These are phyloP conservation scores for Drosophila quinaria DNA, from an alignment of 2,888 invertebrate species.

Conservation along the genomic window DNA sequence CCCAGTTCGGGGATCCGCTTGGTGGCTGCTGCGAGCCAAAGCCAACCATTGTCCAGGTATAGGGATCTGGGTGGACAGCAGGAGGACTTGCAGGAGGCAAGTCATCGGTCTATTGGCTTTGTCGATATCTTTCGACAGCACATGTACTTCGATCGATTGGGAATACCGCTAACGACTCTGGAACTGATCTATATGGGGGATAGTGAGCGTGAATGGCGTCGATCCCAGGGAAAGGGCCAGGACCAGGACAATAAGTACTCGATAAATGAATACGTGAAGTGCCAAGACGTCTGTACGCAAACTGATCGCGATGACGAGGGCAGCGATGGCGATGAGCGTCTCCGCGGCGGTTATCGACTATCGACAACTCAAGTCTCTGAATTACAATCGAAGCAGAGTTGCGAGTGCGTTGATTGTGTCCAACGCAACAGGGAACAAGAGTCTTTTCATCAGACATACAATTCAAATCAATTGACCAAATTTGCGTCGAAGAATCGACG, in stretches of 20 bases:
- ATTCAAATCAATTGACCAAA: not conserved
- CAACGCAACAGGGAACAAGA: not conserved
- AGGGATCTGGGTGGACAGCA: not conserved
- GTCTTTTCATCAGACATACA: not conserved
- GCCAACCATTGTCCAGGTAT: not conserved
- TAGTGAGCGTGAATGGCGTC: not conserved
- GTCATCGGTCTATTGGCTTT: constrained; percentile 22
- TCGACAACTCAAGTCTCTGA: not conserved
- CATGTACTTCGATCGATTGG: constrained; percentile 36
- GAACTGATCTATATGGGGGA: constrained; percentile 42
- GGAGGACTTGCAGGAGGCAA: not conserved
- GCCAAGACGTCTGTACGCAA: constrained; percentile 10
- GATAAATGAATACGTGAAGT: not conserved
- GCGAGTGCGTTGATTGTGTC: not conserved
- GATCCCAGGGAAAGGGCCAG: not conserved
- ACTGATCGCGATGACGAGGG: not conserved
- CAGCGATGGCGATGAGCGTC: not conserved
- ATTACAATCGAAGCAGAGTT: not conserved
- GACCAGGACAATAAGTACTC: not conserved
- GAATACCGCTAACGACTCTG: constrained; percentile 29
- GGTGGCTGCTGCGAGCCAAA: not conserved
- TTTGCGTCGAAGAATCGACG: not conserved
- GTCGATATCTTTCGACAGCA: constrained; percentile 37
- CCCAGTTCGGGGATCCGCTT: not conserved
- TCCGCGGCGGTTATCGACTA: constrained; percentile 1